These are phyloP conservation scores for Plotosus lineatus DNA, from an alignment of 2,113 vertebrate genomes.

Conservation along the genomic window DNA sequence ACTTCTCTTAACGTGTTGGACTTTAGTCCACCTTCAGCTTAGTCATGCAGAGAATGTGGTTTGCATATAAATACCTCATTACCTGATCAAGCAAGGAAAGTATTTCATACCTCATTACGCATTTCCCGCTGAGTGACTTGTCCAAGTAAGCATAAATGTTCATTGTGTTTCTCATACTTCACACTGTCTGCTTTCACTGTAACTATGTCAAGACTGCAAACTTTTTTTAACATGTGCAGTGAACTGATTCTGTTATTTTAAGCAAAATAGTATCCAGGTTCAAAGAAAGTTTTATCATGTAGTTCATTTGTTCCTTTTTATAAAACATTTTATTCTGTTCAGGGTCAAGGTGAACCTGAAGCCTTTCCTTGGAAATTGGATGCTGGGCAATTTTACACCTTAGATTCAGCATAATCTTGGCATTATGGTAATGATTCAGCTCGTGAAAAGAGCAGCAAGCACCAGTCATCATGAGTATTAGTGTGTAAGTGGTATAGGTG, in stretches of 20 bases:
- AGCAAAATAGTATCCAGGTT: not conserved
- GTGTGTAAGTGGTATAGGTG: not conserved
- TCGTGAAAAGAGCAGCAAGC: constrained; percentile 54
- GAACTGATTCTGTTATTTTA: not conserved
- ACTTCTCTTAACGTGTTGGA: constrained; percentile 7
- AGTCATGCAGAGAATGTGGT: constrained; percentile 32
- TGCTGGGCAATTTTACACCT: not conserved
- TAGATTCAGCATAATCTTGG: not conserved
- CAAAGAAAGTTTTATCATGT: not conserved
- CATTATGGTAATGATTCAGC: constrained; percentile 57
- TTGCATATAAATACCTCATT: constrained; percentile 30
- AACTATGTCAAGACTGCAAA: constrained; percentile 8
- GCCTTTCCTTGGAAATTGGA: not conserved
- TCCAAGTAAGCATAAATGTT: constrained; percentile 36
- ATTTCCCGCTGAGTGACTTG: constrained; percentile 34
- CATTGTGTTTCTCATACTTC: constrained; percentile 33
- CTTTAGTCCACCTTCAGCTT: constrained; percentile 9
- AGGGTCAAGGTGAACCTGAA: not conserved
- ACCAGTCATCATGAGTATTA: constrained; percentile 29
- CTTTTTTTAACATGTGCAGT: not conserved
- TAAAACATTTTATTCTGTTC: not conserved
- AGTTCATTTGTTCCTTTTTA: not conserved
- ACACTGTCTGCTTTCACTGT: constrained; percentile 19
- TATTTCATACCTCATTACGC: constrained; percentile 42
- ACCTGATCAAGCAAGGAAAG: constrained; percentile 20